A percentile compares a stretch with the other conserved stretches of the same genome.
phyloP scores from a whole-genome alignment of 2,888 invertebrate genomes.

The Thyatira batis region DNA sequence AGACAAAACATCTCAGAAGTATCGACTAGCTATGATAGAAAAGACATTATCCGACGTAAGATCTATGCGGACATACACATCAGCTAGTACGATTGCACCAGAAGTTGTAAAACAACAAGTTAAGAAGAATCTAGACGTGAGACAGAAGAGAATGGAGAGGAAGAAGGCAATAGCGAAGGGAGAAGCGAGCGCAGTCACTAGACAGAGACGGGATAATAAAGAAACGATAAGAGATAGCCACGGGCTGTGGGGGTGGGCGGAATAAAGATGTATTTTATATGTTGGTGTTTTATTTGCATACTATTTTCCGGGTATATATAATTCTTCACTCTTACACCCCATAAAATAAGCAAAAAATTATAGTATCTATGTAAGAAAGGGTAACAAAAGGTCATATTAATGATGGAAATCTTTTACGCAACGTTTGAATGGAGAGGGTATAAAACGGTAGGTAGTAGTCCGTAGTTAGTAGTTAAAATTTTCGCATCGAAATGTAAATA shows the following conservation, averaged over 20 bases:
- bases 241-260: slow-evolving; percentile 87
- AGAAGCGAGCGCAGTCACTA: slow-evolving; percentile 92
- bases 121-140: slow-evolving; percentile 85
- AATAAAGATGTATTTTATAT: slow-evolving; percentile 36
- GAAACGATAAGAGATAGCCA: slow-evolving; percentile 87
- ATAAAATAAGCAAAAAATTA: too few species aligned
- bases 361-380: too few species aligned
- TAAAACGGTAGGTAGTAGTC: too few species aligned
- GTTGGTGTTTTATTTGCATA: slow-evolving; percentile 4
- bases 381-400: too few species aligned
- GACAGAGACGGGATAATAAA: slow-evolving; percentile 90
- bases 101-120: slow-evolving; percentile 88
- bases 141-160: slow-evolving; percentile 83
- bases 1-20: slow-evolving; percentile 81
- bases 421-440: too few species aligned
- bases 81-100: slow-evolving; percentile 92
- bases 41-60: slow-evolving; percentile 80
- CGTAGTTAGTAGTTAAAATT: too few species aligned
- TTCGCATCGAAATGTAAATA: too few species aligned
- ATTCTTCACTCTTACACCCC: too few species aligned
- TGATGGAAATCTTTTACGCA: too few species aligned
- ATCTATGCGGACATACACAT: slow-evolving; percentile 83
- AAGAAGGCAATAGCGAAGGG: slow-evolving; percentile 91
- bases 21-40: slow-evolving; percentile 83
- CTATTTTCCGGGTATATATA: too few species aligned